These are phyloP conservation scores for Ligdia adustata DNA, from an alignment of 2,888 invertebrate genomes.

Conservation along the genomic window DNA sequence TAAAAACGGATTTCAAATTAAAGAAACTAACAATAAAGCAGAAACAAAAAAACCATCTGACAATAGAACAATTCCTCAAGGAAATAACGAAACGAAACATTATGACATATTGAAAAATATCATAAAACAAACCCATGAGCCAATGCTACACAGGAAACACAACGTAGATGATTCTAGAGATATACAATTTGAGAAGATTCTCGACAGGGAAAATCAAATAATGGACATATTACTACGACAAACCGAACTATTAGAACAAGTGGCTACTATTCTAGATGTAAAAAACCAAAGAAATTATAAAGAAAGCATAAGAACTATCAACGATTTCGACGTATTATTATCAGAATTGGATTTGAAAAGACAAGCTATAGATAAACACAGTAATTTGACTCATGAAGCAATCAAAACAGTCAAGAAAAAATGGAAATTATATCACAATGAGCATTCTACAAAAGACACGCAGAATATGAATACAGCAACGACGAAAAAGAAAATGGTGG, in stretches of 20 bases:
- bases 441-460: neutral
- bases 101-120: too few species aligned
- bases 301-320: slow-evolving; percentile 3
- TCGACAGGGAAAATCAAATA: slow-evolving; percentile 13
- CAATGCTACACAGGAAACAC: too few species aligned
- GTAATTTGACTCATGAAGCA: slow-evolving; percentile 14
- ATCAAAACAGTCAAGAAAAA: neutral
- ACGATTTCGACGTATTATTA: slow-evolving; percentile 39
- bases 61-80: too few species aligned
- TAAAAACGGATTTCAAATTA: too few species aligned
- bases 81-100: too few species aligned
- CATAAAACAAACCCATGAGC: too few species aligned
- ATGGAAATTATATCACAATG: neutral
- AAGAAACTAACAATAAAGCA: too few species aligned
- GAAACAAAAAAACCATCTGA: too few species aligned
- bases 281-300: neutral
- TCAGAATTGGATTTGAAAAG: neutral
- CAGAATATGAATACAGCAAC: neutral
- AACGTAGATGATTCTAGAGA: too few species aligned
- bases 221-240: slow-evolving; percentile 23
- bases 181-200: neutral
- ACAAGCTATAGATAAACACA: neutral
- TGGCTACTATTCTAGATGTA: slow-evolving; percentile 32
- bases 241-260: slow-evolving; percentile 38
- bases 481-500: slow-evolving; percentile 1